These are phyloP conservation scores for Diaprepes abbreviatus DNA, from an alignment of 2,888 invertebrate species.

Conservation along the genomic window DNA sequence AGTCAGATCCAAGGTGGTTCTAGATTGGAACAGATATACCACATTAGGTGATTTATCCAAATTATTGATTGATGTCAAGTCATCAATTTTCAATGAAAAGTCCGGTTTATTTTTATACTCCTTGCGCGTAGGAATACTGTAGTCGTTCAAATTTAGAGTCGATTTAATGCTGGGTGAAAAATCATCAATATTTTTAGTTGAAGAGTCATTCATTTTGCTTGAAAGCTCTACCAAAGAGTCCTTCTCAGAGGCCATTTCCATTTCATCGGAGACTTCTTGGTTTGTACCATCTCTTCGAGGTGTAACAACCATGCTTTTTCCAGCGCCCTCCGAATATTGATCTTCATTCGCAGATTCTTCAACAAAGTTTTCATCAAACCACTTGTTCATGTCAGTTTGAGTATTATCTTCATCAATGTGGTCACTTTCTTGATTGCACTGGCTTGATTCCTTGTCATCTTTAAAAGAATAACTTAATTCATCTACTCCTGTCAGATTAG, in stretches of 20 bases:
- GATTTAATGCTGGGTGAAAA: too few relatives aligned
- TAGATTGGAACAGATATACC: conserved; percentile 45
- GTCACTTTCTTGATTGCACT: background rate
- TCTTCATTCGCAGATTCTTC: background rate
- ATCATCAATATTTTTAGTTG: background rate
- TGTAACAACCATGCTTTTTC: background rate
- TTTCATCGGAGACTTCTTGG: background rate
- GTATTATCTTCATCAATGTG: background rate
- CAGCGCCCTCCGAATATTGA: background rate
- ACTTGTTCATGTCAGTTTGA: conserved; percentile 9
- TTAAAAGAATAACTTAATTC: background rate
- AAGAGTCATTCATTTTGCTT: background rate
- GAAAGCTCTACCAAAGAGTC: conserved; percentile 11
- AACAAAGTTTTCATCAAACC: conserved; percentile 22
- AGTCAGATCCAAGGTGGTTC: conserved; percentile 38
- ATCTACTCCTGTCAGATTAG: background rate
- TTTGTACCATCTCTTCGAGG: background rate
- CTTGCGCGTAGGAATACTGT: too few relatives aligned
- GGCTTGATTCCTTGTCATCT: background rate
- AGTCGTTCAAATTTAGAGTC: too few relatives aligned
- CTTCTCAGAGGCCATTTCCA: background rate
- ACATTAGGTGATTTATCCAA: conserved; percentile 26
- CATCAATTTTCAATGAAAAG: background rate
- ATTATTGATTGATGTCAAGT: background rate
- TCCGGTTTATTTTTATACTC: background rate